These are phyloP conservation scores for Pseudorasbora parva DNA, from an alignment of 2,113 vertebrate genomes.

Conservation along the genomic window DNA sequence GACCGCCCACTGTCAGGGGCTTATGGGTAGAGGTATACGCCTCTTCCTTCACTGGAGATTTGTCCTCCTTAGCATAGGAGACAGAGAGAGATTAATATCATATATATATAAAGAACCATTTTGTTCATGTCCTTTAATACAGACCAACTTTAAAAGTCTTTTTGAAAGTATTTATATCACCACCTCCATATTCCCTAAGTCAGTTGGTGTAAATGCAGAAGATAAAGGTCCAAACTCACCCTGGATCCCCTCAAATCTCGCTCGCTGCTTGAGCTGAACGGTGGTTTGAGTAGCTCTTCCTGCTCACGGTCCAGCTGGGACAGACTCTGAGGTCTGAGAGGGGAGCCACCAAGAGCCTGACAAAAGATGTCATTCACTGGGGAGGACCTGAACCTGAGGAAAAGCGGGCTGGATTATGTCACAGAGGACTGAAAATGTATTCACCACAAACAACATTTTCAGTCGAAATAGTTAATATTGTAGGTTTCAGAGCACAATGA, in stretches of 20 bases:
- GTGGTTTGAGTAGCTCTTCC: slow-evolving; percentile 85
- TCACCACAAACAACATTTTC: not conserved
- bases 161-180: not conserved
- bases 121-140: not conserved
- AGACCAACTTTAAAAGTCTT: not conserved
- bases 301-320: slow-evolving; percentile 87
- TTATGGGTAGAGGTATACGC: slow-evolving; percentile 91
- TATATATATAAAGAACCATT: not conserved
- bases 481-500: too few relatives aligned
- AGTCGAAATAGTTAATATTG: not conserved
- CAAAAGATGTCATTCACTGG: slow-evolving; percentile 97
- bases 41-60: slow-evolving; percentile 82
- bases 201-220: not conserved
- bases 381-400: slow-evolving; percentile 86
- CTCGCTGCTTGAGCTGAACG: slow-evolving; percentile 83
- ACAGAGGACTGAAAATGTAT: not conserved
- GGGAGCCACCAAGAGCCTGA: slow-evolving; percentile 91
- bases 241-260: slow-evolving; percentile 71
- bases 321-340: slow-evolving; percentile 87
- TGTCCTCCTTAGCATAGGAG: slow-evolving; percentile 77
- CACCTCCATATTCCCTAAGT: not conserved
- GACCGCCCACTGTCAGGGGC: slow-evolving; percentile 87
- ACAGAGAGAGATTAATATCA: not conserved
- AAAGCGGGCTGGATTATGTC: not conserved
- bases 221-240: not conserved